These are phyloP conservation scores for Phylloscopus trochilus DNA, from an alignment of 2,113 vertebrate genomes.

Conservation along the genomic window DNA sequence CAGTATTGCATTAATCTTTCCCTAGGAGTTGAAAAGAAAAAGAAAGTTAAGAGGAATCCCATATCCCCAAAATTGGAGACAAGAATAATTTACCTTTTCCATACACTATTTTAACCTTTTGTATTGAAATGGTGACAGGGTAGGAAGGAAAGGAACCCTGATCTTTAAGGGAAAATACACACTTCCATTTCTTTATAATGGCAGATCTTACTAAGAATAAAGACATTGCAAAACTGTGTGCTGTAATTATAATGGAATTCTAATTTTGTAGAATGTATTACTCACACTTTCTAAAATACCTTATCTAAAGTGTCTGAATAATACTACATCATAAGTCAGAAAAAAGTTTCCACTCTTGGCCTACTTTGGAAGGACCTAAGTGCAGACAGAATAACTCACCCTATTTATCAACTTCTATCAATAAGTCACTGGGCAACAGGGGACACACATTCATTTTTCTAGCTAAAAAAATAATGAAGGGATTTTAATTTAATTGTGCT, in stretches of 20 bases:
- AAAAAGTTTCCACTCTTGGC: background rate
- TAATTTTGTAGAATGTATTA: background rate
- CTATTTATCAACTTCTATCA: background rate
- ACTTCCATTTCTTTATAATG: background rate
- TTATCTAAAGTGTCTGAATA: background rate
- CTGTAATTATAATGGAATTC: background rate
- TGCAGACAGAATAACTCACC: background rate
- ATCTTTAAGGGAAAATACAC: background rate
- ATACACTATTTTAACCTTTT: background rate
- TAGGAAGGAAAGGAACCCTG: background rate
- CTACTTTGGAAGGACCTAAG: background rate
- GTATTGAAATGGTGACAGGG: accelerated
- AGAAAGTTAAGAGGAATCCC: background rate
- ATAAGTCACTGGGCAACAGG: background rate
- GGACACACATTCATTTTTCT: background rate
- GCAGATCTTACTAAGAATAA: background rate
- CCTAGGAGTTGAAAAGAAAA: background rate
- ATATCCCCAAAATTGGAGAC: background rate
- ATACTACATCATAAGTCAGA: background rate
- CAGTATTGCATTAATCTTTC: background rate
- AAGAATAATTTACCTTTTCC: background rate
- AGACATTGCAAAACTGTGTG: background rate
- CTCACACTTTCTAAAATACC: background rate
- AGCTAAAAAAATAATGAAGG: background rate
- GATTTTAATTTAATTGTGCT: background rate